Evolutionary conservation across 2,113 vertebrate species (phyloP).

Genomic region (Micronycteris hirsuta): DNA sequence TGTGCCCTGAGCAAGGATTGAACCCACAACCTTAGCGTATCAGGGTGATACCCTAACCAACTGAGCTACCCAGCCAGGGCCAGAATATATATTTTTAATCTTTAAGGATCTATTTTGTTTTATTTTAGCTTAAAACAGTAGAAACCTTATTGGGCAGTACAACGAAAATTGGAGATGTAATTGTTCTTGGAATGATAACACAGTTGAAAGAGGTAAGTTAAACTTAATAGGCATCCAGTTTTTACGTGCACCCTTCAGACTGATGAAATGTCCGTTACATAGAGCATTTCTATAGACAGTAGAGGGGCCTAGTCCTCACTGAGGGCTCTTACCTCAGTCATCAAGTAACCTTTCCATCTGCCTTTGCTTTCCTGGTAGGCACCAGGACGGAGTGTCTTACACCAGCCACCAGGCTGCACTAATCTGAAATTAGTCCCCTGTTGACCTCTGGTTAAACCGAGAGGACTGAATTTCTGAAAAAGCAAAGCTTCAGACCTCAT

Average conservation of each 20-base stretch:
- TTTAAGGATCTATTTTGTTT: conserved; percentile 52
- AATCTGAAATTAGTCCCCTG: background rate
- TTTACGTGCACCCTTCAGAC: background rate
- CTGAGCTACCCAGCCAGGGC: background rate
- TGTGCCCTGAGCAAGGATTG: background rate
- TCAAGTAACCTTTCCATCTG: background rate
- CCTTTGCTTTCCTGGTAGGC: background rate
- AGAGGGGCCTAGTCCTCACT: background rate
- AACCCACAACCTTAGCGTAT: background rate
- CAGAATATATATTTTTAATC: background rate
- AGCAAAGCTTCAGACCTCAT: background rate
- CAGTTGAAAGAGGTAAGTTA: conserved; percentile 94
- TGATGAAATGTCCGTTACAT: background rate
- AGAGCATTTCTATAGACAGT: background rate
- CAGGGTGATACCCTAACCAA: background rate
- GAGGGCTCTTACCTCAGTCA: background rate
- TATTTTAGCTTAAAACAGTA: conserved; percentile 90
- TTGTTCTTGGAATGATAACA: conserved; percentile 97
- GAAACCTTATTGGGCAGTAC: conserved; percentile 93
- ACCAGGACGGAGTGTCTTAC: background rate
- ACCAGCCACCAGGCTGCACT: background rate
- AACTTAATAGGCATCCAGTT: background rate
- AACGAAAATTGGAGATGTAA: conserved; percentile 91
- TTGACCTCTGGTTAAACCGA: background rate
- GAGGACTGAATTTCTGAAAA: background rate